These are phyloP conservation scores for Anniella stebbinsi DNA, from an alignment of 2,797 vertebrate genomes.

Conservation along the genomic window DNA sequence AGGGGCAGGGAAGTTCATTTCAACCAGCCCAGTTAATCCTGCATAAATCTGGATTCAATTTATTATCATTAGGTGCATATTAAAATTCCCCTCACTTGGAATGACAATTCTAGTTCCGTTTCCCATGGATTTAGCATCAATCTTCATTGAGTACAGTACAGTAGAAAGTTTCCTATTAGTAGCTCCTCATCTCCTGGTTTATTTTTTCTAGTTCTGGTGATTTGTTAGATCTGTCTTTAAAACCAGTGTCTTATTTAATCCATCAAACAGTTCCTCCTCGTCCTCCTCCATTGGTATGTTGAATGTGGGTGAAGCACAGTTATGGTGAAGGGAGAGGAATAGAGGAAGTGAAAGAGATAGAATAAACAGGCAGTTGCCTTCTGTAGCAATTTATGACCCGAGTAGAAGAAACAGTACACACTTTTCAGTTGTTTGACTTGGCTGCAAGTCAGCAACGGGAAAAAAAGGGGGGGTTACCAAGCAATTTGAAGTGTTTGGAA, in stretches of 20 bases:
- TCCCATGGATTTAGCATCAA: fast-evolving
- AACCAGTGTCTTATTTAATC: neutral
- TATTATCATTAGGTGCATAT: neutral
- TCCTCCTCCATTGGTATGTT: neutral
- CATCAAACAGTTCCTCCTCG: neutral
- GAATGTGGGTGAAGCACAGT: slow-evolving; percentile 14
- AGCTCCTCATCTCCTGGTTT: neutral
- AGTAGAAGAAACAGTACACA: slow-evolving; percentile 62
- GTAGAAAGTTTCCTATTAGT: slow-evolving; percentile 12
- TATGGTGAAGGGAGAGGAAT: slow-evolving; percentile 35
- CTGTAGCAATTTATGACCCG: slow-evolving; percentile 63
- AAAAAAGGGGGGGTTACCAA: slow-evolving; percentile 45
- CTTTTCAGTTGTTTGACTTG: slow-evolving; percentile 63
- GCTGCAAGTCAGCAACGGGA: slow-evolving; percentile 60
- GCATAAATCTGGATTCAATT: no score
- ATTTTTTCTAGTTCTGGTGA: neutral
- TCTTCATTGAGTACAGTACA: neutral
- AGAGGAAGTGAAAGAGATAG: slow-evolving; percentile 43
- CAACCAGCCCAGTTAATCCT: no score
- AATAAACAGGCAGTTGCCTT: slow-evolving; percentile 54
- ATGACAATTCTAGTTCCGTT: neutral
- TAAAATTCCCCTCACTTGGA: neutral
- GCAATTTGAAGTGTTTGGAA: slow-evolving; percentile 76
- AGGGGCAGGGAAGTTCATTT: no score
- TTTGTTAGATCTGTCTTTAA: neutral